Conservation (phyloP, 2,113 vertebrate genomes). For the Bettongia penicillata region DNA sequence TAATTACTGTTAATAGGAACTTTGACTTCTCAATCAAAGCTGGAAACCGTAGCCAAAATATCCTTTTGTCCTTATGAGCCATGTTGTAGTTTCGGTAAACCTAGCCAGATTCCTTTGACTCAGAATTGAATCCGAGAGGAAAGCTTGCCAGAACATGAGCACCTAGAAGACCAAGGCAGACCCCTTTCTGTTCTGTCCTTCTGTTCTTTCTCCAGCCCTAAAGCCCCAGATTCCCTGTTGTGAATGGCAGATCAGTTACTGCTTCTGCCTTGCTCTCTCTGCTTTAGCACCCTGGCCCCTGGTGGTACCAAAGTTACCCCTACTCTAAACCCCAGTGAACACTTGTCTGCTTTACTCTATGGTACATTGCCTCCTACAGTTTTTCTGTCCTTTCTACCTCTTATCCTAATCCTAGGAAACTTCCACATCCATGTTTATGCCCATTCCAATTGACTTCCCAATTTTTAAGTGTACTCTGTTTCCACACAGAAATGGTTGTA, state of each 20-base stretch:
- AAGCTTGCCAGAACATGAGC: slow-evolving; percentile 61
- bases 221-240: neutral
- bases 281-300: too few relatives aligned
- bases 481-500: too few relatives aligned
- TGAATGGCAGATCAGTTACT: neutral
- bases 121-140: slow-evolving; percentile 64
- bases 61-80: slow-evolving; percentile 71
- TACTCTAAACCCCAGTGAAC: too few relatives aligned
- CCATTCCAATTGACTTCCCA: too few relatives aligned
- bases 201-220: neutral
- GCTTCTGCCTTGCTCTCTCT: neutral
- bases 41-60: slow-evolving; percentile 77
- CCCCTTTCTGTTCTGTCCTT: neutral
- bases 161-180: neutral
- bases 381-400: too few relatives aligned
- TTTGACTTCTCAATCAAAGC: slow-evolving; percentile 79
- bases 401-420: too few relatives aligned
- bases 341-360: too few relatives aligned
- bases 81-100: slow-evolving; percentile 81
- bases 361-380: too few relatives aligned
- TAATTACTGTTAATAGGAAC: slow-evolving; percentile 82
- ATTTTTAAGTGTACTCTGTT: too few relatives aligned
- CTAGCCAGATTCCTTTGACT: slow-evolving; percentile 78
- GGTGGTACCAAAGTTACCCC: too few relatives aligned
- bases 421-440: too few relatives aligned